Percentiles rank a stretch among this genome's conserved stretches.
phyloP scores from a whole-genome alignment of 2,888 invertebrate species.

The Lydus trimaculatus region DNA sequence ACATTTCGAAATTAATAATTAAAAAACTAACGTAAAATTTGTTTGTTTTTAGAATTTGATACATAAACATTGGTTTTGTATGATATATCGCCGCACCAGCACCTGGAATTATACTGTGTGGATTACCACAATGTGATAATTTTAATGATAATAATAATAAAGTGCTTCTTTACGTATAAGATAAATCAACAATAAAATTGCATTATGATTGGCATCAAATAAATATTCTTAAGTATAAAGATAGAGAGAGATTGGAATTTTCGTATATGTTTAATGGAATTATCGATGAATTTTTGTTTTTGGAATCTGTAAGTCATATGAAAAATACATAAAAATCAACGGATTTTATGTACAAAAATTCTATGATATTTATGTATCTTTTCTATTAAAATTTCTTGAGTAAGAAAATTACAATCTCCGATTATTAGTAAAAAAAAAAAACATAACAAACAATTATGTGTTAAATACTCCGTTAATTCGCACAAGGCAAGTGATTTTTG shows the following conservation, averaged over 20 bases:
- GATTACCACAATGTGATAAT: constrained; percentile 18
- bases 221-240: constrained; percentile 24
- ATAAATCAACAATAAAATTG: constrained; percentile 11
- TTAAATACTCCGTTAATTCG: not conserved
- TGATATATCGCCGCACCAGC: constrained; percentile 12
- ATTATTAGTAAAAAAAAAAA: not conserved
- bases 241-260: constrained; percentile 4
- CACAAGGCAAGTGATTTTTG: not conserved
- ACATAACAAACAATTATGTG: not conserved
- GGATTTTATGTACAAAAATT: not conserved
- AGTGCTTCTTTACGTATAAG: constrained; percentile 21
- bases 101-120: constrained; percentile 11
- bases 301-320: not conserved
- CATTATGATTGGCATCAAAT: constrained; percentile 26
- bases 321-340: not conserved
- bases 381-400: not conserved
- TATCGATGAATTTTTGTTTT: not conserved
- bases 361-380: not conserved
- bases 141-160: constrained; percentile 14
- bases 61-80: not conserved
- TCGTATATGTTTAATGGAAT: not conserved
- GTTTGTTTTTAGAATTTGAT: not conserved
- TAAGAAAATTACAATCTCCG: not conserved
- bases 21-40: not conserved
- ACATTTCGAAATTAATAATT: not conserved